Conservation (phyloP, 2,113 vertebrate species). For the Gopherus evgoodei region DNA sequence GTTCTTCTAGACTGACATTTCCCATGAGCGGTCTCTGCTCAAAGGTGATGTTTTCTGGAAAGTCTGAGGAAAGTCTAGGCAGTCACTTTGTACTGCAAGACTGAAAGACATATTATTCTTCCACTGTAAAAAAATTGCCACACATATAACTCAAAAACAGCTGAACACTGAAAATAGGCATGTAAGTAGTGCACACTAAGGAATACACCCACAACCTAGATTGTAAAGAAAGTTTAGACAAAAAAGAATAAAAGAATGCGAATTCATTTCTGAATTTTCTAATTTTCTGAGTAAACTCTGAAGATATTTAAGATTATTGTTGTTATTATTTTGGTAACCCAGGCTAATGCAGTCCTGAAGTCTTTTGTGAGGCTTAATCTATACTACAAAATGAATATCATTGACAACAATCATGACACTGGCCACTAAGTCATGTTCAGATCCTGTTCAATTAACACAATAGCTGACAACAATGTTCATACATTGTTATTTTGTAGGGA, state of each 20-base stretch:
- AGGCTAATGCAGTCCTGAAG: background rate
- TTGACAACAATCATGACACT: background rate
- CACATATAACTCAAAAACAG: conserved; percentile 1
- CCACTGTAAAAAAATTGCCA: background rate
- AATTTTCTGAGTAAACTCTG: background rate
- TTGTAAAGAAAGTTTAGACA: background rate
- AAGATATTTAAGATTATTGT: background rate
- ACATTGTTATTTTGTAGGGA: background rate
- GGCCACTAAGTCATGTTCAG: background rate
- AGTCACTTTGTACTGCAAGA: conserved; percentile 26
- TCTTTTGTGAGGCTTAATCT: background rate
- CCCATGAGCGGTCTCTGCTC: background rate
- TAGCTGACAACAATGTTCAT: background rate
- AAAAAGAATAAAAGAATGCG: background rate
- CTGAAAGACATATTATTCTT: background rate
- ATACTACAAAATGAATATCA: background rate
- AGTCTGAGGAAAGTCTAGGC: conserved; percentile 15
- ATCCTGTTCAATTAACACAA: background rate
- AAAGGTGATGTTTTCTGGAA: conserved; percentile 13
- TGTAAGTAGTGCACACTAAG: background rate
- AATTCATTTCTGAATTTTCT: background rate
- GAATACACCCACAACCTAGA: background rate
- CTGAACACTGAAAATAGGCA: background rate
- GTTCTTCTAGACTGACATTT: conserved; percentile 17
- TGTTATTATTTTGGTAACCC: background rate